phyloP scores from a whole-genome alignment of 1,140 invertebrate species.

The Glomeris maerens region DNA sequence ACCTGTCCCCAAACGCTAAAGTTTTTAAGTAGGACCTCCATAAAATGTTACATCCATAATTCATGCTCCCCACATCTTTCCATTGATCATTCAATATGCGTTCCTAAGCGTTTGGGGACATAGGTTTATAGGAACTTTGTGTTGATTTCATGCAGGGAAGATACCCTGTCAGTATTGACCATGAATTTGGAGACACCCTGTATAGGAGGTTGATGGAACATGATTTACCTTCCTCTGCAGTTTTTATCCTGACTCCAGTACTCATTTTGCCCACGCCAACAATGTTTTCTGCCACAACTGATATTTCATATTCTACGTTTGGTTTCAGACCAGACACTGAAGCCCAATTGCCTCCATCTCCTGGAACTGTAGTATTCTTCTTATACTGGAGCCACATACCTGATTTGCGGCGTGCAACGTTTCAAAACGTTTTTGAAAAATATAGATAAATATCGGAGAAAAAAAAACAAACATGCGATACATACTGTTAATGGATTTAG shows the following conservation, averaged over 20 bases:
- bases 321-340: conserved; percentile 75
- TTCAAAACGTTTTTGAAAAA: background rate
- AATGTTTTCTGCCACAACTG: conserved; percentile 87
- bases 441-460: background rate
- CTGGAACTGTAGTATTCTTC: conserved; percentile 42
- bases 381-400: background rate
- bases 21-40: too few species aligned
- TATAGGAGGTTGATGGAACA: conserved; percentile 7
- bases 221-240: conserved; percentile 65
- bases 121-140: too few species aligned
- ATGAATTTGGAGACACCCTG: too few species aligned
- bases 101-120: too few species aligned
- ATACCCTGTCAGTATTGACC: too few species aligned
- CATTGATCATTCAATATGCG: too few species aligned
- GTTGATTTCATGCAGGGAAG: too few species aligned
- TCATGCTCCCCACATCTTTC: too few species aligned
- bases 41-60: too few species aligned
- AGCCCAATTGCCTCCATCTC: conserved; percentile 39
- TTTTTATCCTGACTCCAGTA: conserved; percentile 80
- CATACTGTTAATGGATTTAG: conserved; percentile 34
- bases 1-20: background rate
- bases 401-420: background rate
- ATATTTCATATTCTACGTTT: conserved; percentile 77
- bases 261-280: conserved; percentile 82
- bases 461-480: background rate